Base-by-base conservation (phyloP, 2,888 invertebrate genomes). In the Cataglyphis livida region DNA sequence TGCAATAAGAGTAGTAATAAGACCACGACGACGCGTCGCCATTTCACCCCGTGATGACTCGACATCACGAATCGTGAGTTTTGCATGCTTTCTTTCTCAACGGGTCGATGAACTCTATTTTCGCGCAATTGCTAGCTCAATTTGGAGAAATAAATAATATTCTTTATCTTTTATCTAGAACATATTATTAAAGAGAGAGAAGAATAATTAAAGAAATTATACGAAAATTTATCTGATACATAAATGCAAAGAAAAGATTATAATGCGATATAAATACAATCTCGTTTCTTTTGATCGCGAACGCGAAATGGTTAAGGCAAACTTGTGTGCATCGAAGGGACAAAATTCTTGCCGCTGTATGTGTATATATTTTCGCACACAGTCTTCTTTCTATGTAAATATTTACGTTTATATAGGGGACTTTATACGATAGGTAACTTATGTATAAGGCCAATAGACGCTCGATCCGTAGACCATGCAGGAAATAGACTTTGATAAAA, bases 41-140 rank as follows among this genome's bases (percentile, higher is more conserved):
- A 32, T 78, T 59, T 71, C 71, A 59, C 44, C 73, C 68, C 25
- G 38, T 66, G 62, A 71, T 57, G 82, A 68, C 38, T 38, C 68
- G n/a, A 64, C 44, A 41, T 78, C 73, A 76, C 75, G 75, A 76
- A 76, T 48, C 59, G 41, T 71, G 73, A 48, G 35, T 44, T 62
- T 41, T 44, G 65, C 74, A 81, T 73, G 70, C 70, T 83, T 84
- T 81, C 75, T 71, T 66, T 54, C 79, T 71, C 62, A 10, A 21
- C 35, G 57, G 84, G 86, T 88, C 88, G 76, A 71, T 81, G 85
- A 88, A 87, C 87, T 64, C 44, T 15, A 73, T 44, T 32, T 61
- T 35, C 64, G 57, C 62, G 51, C n/a, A 18, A 54, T 28, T 51
- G n/a, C 32, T 62, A 61, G 51, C 41, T 44, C 57, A 1, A 79